Evolutionary conservation across 2,888 invertebrate species (phyloP), one percentile per base, ranked within the genome.

Genomic region (Diachrysia chrysitis): DNA sequence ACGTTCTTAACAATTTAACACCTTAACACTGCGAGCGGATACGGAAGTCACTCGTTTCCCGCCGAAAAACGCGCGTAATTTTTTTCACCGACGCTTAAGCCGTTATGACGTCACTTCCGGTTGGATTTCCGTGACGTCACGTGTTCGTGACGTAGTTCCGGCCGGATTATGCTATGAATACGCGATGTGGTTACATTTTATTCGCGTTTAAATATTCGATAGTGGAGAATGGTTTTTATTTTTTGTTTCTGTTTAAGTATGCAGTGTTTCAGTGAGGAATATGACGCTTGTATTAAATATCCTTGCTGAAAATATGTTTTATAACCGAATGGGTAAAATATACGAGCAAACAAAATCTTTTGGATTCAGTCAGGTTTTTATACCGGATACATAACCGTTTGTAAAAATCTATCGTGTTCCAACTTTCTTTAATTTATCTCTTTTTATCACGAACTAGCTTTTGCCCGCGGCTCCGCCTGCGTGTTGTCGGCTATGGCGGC

Each of bases 41-140:
- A 32, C 87, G 94, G 94, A 93, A 88, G 87, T 87, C 87, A 87
- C 86, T 87, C 89, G 90, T 93, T 92, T 93, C 92, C 92, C 89
- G 84, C 87, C 90, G 67, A 88, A 93, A 93, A 93, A 90, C 87
- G 90, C 90, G 89, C 81, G 90, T 92, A 91, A 92, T 92, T 93
- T 92, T 89, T 92, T 92, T 88, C 89, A 87, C 88, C 87, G 83
- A 83, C 89, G 89, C 90, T 90, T 89, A 89, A 90, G 90, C 92
- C 91, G 89, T 90, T 90, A 91, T 90, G 90, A 90, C 89, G 90
- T 79, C 84, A 73, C 85, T 85, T 93, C 93, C 93, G 90, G 90
- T 84, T 86, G 87, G 87, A 89, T 90, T 90, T 90, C 88, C 78
- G 73, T 85, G 88, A 88, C 88, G 91, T 90, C 90, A 90, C 89